Evolutionary conservation across 2,113 vertebrate genomes (phyloP).

Genomic region (Pluvialis apricaria): DNA sequence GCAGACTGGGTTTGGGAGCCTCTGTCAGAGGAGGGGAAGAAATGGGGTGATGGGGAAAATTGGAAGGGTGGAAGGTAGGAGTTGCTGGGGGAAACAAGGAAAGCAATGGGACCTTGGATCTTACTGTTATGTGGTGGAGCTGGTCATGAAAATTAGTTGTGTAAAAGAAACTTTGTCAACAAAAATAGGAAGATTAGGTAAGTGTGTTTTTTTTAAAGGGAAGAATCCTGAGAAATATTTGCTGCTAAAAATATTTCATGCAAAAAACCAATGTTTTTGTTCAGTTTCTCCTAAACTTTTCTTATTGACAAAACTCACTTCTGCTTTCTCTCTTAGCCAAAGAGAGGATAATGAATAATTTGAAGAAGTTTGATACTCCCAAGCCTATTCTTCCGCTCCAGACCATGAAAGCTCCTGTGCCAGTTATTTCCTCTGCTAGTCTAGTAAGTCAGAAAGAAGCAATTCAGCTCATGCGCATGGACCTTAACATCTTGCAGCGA

Average conservation of each 20-base stretch:
- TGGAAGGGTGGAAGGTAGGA: not conserved
- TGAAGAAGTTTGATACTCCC: constrained; percentile 86
- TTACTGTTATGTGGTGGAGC: not conserved
- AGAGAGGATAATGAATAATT: constrained; percentile 84
- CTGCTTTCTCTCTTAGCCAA: constrained; percentile 74
- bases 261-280: not conserved
- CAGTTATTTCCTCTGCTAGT: constrained; percentile 76
- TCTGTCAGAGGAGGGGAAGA: not conserved
- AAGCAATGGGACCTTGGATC: not conserved
- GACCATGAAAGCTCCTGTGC: constrained; percentile 81
- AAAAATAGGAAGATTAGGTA: not conserved
- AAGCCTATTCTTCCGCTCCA: constrained; percentile 74
- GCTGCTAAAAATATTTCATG: not conserved
- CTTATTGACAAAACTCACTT: not conserved
- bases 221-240: not conserved
- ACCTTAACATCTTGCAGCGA: constrained; percentile 83
- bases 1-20: not conserved
- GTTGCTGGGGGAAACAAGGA: not conserved
- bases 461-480: constrained; percentile 76
- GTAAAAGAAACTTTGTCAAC: not conserved
- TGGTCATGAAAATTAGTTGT: not conserved
- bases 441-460: constrained; percentile 80
- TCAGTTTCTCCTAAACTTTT: not conserved
- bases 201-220: not conserved
- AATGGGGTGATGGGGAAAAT: not conserved